Base-by-base conservation (phyloP, 37 sponge, comb jelly and placozoan genomes). In the Halisarca cf. caerulea region DNA sequence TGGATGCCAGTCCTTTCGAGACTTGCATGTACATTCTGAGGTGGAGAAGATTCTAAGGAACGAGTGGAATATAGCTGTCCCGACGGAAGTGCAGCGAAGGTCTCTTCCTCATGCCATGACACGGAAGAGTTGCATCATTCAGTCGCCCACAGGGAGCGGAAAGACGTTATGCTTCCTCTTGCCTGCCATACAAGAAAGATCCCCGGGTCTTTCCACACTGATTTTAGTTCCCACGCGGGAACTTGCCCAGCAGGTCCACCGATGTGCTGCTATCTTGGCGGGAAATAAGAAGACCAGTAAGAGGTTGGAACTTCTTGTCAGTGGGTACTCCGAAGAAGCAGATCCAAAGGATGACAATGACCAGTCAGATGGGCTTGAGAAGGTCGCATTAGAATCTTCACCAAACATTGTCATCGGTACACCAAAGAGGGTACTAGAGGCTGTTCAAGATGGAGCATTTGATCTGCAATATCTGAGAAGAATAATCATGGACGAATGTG, bases 61-160 rank as follows among this genome's bases (percentile, higher is more conserved):
- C 0, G 68, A 82, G 18, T 60, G 11, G 8, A 80, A 72, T 0
- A 92, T 92, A 43, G 39, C 58, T 7, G 30, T 3, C 1, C 90
- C 93, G 1, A 92, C 87, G 0, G 40, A 28, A 14, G 64, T 92
- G 2, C 93, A 92, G 32, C 24, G 33, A 1, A 20, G 47, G 30
- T 54, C 90, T 8, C 58, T 92, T 6, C 93, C 93, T 1, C 27
- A 54, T 15, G 83, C 87, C 2, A 25, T 92, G 36, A 28, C 20
- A 1, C 36, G 70, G 24, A 27, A 24, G 3, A 39, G 73, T 58
- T 81, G 80, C 45, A 79, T 89, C 23, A 69, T 92, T 38, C 87
- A 89, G 35, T 89, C 93, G 7, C 87, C 82, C 38, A 92, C 89
- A 24, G 93, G 93, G 1, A 83, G 80, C 3, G 93, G 93, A 15